phyloP scores from a whole-genome alignment of 2,113 vertebrate species.

The Dipodomys spectabilis region DNA sequence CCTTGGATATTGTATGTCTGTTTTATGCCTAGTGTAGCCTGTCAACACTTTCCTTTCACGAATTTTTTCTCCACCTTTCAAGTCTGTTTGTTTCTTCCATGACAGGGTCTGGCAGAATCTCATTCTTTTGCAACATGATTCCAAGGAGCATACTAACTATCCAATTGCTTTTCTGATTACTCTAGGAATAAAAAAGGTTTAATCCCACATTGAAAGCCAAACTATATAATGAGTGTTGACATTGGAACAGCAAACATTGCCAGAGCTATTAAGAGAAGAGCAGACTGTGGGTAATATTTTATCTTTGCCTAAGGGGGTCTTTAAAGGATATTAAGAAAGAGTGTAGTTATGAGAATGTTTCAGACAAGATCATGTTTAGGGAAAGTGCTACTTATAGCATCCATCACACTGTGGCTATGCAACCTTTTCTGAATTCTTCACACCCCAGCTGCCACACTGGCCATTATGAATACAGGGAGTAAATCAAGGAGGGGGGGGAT shows the following conservation, averaged over 20 bases:
- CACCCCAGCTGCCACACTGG: background rate
- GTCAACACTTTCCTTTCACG: conserved; percentile 48
- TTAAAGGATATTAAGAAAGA: conserved; percentile 55
- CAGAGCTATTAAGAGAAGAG: conserved; percentile 56
- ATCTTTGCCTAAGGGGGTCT: conserved; percentile 63
- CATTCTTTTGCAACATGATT: conserved; percentile 66
- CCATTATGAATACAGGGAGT: background rate
- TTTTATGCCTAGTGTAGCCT: conserved; percentile 65
- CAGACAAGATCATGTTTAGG: conserved; percentile 54
- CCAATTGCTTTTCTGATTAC: conserved; percentile 58
- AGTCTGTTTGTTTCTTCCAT: conserved; percentile 55
- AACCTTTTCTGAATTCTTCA: conserved; percentile 51
- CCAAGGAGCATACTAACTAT: conserved; percentile 65
- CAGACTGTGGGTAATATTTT: conserved; percentile 62
- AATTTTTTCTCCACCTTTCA: conserved; percentile 14
- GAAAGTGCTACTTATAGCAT: conserved; percentile 57
- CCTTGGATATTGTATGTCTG: conserved; percentile 2
- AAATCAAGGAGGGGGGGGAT: background rate
- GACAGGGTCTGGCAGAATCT: conserved; percentile 49
- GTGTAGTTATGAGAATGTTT: conserved; percentile 43
- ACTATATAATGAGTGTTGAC: conserved; percentile 70
- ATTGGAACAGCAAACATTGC: conserved; percentile 66
- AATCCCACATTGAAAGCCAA: conserved; percentile 62
- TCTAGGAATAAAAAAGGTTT: conserved; percentile 65
- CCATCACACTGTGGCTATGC: background rate